Evolutionary conservation across 2,797 vertebrate genomes (phyloP), one percentile per base, ranked within the genome.

Genomic region (Xyrichtys novacula): DNA sequence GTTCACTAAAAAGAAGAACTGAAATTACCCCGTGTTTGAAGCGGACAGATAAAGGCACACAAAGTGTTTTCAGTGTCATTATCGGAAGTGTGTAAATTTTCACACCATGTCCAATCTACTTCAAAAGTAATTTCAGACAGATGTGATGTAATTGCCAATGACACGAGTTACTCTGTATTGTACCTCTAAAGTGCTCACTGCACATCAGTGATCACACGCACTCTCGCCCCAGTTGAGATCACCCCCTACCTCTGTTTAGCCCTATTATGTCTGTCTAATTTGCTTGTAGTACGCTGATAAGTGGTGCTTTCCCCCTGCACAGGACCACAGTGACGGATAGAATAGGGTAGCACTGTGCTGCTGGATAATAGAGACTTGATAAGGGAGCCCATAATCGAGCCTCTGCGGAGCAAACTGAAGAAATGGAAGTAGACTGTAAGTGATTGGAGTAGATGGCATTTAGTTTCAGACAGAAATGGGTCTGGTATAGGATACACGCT

Each of bases 191-290:
- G 63, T 62, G 32, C 7, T 47, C 36, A 56, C 22, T n/a, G 34
- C 65, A 65, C 59, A 47, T 55, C 44, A 59, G 19, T 46, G 76
- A 79, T 70, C 23, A 44, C 53, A 26, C 52, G 28, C 50, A 48
- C 23, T 4, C 23, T 26, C 5, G 16, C 23, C 15, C 46, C 46
- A 16, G 8, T 46, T 6, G 44, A 25, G 44, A 25, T 46, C 57
- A 53, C 26, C 73, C 67, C 43, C 64, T 68, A 23, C 47, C 70
- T 57, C 71, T 38, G 25, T 64, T 83, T 43, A 74, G 50, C 42
- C 62, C 72, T 58, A 52, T 85, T 74, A 81, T 61, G n/a, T 66
- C 44, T 55, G 44, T 81, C 76, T 85, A 87, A 86, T 88, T 80
- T 71, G 36, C 75, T 70, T 64, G 69, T 70, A 57, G 81, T 64